These are phyloP conservation scores for Actinemys pallida DNA, from an alignment of 2,113 vertebrate genomes.

Conservation along the genomic window DNA sequence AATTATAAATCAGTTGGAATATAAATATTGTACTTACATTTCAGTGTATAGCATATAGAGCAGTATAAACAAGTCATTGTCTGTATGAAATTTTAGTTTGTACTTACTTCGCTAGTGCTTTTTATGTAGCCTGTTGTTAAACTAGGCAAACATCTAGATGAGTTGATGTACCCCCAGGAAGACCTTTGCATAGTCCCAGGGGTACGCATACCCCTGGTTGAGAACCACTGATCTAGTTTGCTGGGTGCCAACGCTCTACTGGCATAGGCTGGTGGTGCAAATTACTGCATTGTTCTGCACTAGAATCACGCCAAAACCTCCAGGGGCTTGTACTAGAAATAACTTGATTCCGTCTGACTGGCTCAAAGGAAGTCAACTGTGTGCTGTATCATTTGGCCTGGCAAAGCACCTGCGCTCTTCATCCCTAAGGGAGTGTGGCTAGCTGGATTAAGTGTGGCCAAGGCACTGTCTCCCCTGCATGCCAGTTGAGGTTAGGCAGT, in stretches of 20 bases:
- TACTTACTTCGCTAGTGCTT: too few relatives aligned
- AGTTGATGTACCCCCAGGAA: too few relatives aligned
- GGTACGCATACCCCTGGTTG: too few relatives aligned
- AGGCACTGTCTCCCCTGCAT: background rate
- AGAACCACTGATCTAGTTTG: background rate
- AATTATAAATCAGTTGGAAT: too few relatives aligned
- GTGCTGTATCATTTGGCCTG: background rate
- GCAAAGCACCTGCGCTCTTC: background rate
- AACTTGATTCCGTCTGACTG: background rate
- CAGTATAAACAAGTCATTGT: too few relatives aligned
- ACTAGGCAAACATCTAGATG: too few relatives aligned
- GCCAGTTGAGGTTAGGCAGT: background rate
- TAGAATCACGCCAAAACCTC: background rate
- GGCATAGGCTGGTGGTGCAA: background rate
- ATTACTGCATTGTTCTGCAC: slow-evolving; percentile 10
- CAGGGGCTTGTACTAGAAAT: background rate
- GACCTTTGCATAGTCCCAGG: too few relatives aligned
- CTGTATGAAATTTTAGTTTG: too few relatives aligned
- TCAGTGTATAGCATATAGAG: too few relatives aligned
- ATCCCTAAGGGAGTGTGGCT: background rate
- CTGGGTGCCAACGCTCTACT: background rate
- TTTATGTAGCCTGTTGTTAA: too few relatives aligned
- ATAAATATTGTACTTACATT: too few relatives aligned
- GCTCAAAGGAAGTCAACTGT: background rate
- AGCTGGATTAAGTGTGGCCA: background rate